Base-by-base conservation (phyloP, 2,797 vertebrate genomes). In the Channa striata region DNA sequence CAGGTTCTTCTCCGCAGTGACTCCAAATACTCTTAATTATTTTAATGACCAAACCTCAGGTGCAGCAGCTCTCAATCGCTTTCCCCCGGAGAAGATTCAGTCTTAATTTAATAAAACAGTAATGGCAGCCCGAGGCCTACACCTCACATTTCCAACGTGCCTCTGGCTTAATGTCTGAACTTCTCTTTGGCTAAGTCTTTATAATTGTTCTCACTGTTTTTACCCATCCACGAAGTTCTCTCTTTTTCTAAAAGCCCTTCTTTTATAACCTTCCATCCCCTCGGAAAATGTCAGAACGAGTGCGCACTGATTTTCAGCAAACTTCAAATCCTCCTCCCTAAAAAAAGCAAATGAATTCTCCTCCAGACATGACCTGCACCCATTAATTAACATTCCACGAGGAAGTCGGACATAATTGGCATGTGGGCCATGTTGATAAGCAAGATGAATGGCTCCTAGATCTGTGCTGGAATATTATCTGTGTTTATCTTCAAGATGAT, bases 401-500 rank as follows among this genome's bases (percentile, higher is more conserved):
- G 20, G 33, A 70, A 39, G 59, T 56, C 13, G 13, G 44, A 59
- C 67, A 40, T 61, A 86, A 77, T 68, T 59, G 44, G 34, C 51
- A 59, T 3, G 17, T 8, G 1, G 43, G n/a, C 46, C 49, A 61
- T 40, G 53, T 63, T 72, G 72, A 81, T 67, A 39, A 76, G 69
- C 20, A 39, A 51, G 62, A 87, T 68, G 33, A 74, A 73, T 46
- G 20, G 11, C 42, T 75, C 48, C 50, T 30, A 30, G 25, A 59
- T 67, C 59, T 66, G 40, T 20, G 48, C 42, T 39, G 36, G 70
- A 64, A 68, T 40, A 40, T 21, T 47, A 63, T 75, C 59, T 63
- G 10, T 74, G 52, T 78, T 82, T 52, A 84, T 83, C 77, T 80
- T 39, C 0, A 16, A 68, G 43, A 76, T 68, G 68, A 81, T 68